Evolutionary conservation across 2,888 invertebrate genomes (phyloP).

Genomic region (Protodeltote pygarga): DNA sequence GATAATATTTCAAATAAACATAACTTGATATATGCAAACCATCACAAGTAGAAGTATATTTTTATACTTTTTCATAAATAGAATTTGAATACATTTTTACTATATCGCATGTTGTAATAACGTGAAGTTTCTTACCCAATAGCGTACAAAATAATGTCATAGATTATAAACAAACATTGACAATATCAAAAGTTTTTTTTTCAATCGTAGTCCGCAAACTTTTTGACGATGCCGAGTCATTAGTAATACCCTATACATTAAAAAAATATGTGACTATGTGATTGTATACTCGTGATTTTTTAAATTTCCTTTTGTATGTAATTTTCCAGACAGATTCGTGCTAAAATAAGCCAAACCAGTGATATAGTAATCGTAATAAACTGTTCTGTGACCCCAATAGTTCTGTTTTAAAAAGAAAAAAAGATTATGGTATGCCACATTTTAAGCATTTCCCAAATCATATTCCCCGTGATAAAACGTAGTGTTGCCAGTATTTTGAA

Average conservation of each 20-base stretch:
- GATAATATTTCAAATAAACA: slow-evolving; percentile 19
- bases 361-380: slow-evolving; percentile 12
- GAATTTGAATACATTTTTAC: slow-evolving; percentile 40
- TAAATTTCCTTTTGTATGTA: slow-evolving; percentile 36
- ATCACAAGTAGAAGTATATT: slow-evolving; percentile 34
- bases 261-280: slow-evolving; percentile 38
- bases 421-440: slow-evolving; percentile 9
- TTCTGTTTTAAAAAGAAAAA: no score
- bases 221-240: slow-evolving; percentile 50
- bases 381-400: no score
- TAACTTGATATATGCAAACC: slow-evolving; percentile 16
- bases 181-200: slow-evolving; percentile 8
- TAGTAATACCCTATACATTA: slow-evolving; percentile 45
- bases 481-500: slow-evolving; percentile 22
- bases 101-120: slow-evolving; percentile 24
- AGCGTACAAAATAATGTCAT: neutral
- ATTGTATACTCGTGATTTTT: slow-evolving; percentile 44
- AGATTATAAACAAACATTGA: neutral
- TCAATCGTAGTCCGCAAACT: slow-evolving; percentile 34
- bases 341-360: slow-evolving; percentile 23
- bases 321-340: slow-evolving; percentile 25
- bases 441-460: neutral
- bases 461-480: slow-evolving; percentile 8
- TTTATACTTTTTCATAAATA: slow-evolving; percentile 49
- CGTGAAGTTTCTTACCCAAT: neutral